phyloP scores from a whole-genome alignment of 2,113 vertebrate species.

The Siniperca knerii region DNA sequence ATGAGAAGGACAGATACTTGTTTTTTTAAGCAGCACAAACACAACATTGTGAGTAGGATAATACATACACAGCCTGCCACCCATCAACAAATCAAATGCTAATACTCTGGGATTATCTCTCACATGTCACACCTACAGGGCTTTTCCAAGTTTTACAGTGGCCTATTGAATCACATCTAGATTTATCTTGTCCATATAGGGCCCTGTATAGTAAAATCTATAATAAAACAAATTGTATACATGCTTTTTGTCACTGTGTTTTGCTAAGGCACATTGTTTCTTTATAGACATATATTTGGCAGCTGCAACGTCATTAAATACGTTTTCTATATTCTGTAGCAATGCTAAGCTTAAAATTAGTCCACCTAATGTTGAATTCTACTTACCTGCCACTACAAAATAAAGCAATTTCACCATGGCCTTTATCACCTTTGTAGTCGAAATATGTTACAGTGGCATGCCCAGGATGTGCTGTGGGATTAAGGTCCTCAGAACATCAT shows the following conservation, averaged over 20 bases:
- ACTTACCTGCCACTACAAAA: neutral
- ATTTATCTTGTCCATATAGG: neutral
- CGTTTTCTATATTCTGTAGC: neutral
- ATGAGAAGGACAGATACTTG: slow-evolving; percentile 46
- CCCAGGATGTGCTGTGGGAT: neutral
- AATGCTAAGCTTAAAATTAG: slow-evolving; percentile 50
- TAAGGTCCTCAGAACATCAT: neutral
- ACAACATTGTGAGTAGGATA: slow-evolving; percentile 27
- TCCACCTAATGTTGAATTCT: neutral
- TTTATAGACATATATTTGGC: slow-evolving; percentile 13
- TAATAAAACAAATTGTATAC: neutral
- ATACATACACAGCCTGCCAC: neutral
- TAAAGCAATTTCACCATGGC: neutral
- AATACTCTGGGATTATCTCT: slow-evolving; percentile 52
- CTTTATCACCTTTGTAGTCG: neutral
- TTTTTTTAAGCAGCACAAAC: slow-evolving; percentile 40
- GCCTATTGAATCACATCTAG: slow-evolving; percentile 12
- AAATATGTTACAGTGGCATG: neutral
- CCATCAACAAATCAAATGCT: slow-evolving; percentile 39
- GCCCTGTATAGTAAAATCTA: neutral
- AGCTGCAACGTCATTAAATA: neutral
- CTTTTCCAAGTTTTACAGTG: neutral
- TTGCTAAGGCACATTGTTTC: neutral
- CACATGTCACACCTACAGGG: neutral
- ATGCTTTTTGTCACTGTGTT: slow-evolving; percentile 1